Base-by-base conservation (phyloP, 2,113 vertebrate genomes). In the Glareola pratincola region DNA sequence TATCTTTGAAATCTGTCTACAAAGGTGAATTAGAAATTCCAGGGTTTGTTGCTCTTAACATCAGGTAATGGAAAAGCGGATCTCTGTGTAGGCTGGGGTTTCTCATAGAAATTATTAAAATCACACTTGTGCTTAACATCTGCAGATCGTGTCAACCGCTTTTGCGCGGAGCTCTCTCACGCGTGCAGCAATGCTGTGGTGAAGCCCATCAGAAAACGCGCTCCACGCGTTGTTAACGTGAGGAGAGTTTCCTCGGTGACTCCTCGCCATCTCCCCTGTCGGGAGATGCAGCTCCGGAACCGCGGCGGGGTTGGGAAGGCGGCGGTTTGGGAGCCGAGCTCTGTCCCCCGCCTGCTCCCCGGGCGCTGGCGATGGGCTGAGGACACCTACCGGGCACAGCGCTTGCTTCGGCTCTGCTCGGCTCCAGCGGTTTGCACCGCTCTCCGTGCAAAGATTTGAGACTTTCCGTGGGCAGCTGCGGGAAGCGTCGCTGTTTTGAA, bases 371-470 rank as follows among this genome's bases (percentile, higher is more conserved):
- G 67, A 50, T 67, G 75, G 86, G 8, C 64, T 94, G 94, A 85
- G 91, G 94, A 92, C 94, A 90, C 83, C 94, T 93, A 37, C 85
- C 63, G 96, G 96, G 96, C 90, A 78, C 75, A 32, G 56, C 34
- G 14, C 14, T 2, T 3, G 72, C 51, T 57, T 56, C 64, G 3
- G 12, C 72, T 39, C 59, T 4, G n/a, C 36, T 5, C 34, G 9
- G 1, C 45, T 56, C 1, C 5, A 50, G 50, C 21, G 8, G 47
- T 6, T 50, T 3, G n/a, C n/a, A n/a, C n/a, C n/a, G n/a, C n/a
- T n/a, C n/a, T n/a, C n/a, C n/a, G n/a, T n/a, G n/a, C n/a, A n/a
- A n/a, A 27, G 24, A 1, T 12, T 43, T 53, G 6, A 4, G 21
- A 0, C n/a, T 82, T 12, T 10, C 7, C 50, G 10, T 8, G 82